Base-by-base conservation (phyloP, 2,888 invertebrate genomes). In the Oscheius sp. region DNA sequence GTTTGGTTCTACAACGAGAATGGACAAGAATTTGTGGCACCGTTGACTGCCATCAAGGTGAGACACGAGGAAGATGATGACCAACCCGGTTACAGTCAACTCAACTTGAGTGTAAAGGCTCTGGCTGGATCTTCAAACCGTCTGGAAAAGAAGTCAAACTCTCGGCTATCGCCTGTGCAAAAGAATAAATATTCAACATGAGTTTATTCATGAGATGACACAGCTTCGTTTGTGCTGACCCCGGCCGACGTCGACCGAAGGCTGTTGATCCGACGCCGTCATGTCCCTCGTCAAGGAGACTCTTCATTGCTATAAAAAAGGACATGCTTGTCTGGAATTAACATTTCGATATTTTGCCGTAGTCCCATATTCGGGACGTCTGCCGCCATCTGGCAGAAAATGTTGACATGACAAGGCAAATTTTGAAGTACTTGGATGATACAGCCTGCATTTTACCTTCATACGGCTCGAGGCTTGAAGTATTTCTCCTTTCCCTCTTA, bases 261-360 rank as follows among this genome's bases (percentile, higher is more conserved):
- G 35, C 35, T 74, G 72, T 13, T 71, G 76, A 53, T 76, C 75
- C 43, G 61, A 74, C 12, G 73, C 76, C 3, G 80, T 78, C 80
- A 80, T 80, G 27, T n/a, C n/a, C n/a, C n/a, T n/a, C n/a, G n/a
- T n/a, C n/a, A n/a, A n/a, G n/a, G n/a, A n/a, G n/a, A n/a, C n/a
- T n/a, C n/a, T n/a, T n/a, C n/a, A n/a, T n/a, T n/a, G n/a, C n/a
- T n/a, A n/a, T n/a, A n/a, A n/a, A n/a, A n/a, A n/a, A n/a, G n/a
- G n/a, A n/a, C n/a, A n/a, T n/a, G n/a, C n/a, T n/a, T n/a, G n/a
- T n/a, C n/a, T n/a, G n/a, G n/a, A n/a, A n/a, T n/a, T n/a, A n/a
- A n/a, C n/a, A n/a, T n/a, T n/a, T n/a, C n/a, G n/a, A n/a, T n/a
- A n/a, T n/a, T n/a, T n/a, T n/a, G n/a, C n/a, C n/a, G n/a, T n/a